phyloP scores from a whole-genome alignment of 2,113 vertebrate genomes.

The Circaetus cinerascens region DNA sequence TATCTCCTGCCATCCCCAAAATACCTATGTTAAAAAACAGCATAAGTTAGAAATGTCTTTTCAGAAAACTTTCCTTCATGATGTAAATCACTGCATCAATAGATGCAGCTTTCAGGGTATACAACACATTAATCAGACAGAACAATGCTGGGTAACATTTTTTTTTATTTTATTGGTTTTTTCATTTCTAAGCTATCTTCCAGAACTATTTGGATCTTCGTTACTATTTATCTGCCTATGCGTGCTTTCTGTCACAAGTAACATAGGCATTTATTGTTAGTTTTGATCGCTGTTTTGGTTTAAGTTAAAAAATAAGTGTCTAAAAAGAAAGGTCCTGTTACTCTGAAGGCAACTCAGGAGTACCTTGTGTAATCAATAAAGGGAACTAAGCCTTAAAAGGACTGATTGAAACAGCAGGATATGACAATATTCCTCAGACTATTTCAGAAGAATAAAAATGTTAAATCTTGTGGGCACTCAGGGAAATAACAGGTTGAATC shows the following conservation, averaged over 20 bases:
- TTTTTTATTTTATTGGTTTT: background rate
- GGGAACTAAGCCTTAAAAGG: background rate
- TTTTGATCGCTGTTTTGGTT: constrained; percentile 7
- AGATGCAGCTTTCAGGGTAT: background rate
- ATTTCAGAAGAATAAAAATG: background rate
- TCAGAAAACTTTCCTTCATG: background rate
- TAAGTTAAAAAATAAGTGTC: background rate
- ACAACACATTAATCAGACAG: background rate
- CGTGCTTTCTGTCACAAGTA: background rate
- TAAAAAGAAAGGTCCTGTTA: constrained; percentile 20
- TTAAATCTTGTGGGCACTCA: background rate
- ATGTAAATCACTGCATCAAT: background rate
- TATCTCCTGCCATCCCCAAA: background rate
- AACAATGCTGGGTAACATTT: background rate
- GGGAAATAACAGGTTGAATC: constrained; percentile 9
- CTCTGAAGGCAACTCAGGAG: background rate
- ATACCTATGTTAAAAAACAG: background rate
- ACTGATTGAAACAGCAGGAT: constrained; percentile 20
- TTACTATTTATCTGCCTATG: background rate
- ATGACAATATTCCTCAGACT: background rate
- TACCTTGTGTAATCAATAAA: background rate
- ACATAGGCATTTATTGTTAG: background rate
- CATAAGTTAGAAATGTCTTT: background rate
- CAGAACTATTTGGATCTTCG: background rate
- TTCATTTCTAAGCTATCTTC: background rate